These are phyloP conservation scores for Myotis lucifugus DNA, from an alignment of 2,113 vertebrate genomes.

Conservation along the genomic window DNA sequence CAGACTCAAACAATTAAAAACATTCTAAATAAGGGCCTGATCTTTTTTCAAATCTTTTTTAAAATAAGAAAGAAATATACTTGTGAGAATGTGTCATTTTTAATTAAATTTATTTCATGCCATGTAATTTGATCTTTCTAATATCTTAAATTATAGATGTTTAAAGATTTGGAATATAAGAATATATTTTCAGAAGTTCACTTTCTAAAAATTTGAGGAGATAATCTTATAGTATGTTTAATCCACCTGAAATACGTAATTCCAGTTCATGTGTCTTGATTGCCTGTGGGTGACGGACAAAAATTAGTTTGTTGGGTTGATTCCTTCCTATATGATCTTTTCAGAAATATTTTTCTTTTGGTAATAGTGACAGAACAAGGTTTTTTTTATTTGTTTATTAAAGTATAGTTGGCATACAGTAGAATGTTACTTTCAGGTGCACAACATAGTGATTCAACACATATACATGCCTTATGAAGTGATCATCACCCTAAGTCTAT, in stretches of 20 bases:
- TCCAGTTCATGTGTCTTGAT: not conserved
- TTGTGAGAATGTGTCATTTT: not conserved
- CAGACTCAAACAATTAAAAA: not conserved
- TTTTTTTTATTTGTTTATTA: not conserved
- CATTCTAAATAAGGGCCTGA: not conserved
- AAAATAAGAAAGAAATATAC: not conserved
- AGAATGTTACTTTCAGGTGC: not conserved
- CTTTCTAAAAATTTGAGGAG: not conserved
- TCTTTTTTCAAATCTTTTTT: not conserved
- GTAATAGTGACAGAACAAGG: not conserved
- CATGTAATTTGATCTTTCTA: not conserved
- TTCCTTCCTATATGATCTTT: not conserved
- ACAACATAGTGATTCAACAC: not conserved
- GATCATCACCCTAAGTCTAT: not conserved
- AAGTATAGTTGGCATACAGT: not conserved
- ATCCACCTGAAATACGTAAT: not conserved
- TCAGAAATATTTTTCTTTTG: not conserved
- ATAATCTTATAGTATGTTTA: not conserved
- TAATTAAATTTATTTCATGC: not conserved
- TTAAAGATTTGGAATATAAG: not conserved
- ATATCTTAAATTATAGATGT: not conserved
- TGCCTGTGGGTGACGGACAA: not conserved
- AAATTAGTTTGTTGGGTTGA: not conserved
- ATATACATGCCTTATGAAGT: not conserved
- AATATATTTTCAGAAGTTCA: not conserved